These are phyloP conservation scores for Smithornis capensis DNA, from an alignment of 2,113 vertebrate species.

Conservation along the genomic window DNA sequence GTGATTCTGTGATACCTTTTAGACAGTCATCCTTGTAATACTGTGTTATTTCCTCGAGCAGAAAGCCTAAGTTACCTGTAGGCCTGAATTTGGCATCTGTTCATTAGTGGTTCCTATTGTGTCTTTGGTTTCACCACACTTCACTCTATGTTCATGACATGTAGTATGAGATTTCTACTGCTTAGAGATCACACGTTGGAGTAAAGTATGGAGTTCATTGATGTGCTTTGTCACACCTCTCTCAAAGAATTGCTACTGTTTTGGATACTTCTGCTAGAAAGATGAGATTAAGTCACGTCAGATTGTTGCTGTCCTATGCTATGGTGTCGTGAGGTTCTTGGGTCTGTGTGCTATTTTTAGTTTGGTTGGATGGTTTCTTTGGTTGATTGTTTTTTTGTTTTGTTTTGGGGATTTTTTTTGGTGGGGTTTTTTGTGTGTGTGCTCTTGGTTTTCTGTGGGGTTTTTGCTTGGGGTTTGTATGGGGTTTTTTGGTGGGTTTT, in stretches of 20 bases:
- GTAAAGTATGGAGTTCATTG: rapidly evolving
- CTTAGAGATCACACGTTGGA: neutral
- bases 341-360: neutral
- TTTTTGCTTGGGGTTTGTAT: neutral
- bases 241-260: neutral
- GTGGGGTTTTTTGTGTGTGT: neutral
- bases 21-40: neutral
- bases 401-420: neutral
- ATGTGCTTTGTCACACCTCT: rapidly evolving
- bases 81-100: neutral
- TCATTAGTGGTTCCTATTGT: neutral
- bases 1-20: too few relatives aligned
- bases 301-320: neutral
- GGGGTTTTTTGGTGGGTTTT: neutral
- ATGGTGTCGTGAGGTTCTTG: neutral
- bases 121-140: neutral
- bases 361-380: neutral
- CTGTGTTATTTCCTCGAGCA: rapidly evolving
- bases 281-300: neutral
- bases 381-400: neutral
- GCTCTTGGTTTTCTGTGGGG: neutral
- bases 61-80: neutral
- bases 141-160: neutral
- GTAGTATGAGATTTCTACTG: neutral
- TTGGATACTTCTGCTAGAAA: neutral